These are phyloP conservation scores for Phrynocephalus guinanensis DNA, from an alignment of 2,797 vertebrate genomes.

Conservation along the genomic window DNA sequence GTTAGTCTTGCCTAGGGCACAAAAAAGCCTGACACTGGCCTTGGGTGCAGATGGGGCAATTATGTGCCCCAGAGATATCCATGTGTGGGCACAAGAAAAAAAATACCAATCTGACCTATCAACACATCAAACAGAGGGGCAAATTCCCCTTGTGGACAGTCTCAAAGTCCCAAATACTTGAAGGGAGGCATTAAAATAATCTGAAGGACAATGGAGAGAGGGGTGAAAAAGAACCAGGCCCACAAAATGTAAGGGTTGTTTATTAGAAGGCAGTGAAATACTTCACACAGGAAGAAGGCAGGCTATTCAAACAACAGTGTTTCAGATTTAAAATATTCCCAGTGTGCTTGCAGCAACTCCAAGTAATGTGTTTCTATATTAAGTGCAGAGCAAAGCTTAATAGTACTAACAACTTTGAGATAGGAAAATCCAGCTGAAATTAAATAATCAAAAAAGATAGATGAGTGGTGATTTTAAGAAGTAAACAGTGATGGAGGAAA, in stretches of 20 bases:
- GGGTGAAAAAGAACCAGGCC: not conserved
- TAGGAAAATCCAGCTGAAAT: constrained; percentile 72
- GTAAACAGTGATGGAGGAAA: constrained; percentile 76
- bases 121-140: too few relatives aligned
- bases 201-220: not conserved
- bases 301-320: constrained; percentile 46
- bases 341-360: constrained; percentile 32
- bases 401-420: constrained; percentile 55
- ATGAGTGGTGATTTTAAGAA: constrained; percentile 72
- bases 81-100: too few relatives aligned
- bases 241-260: not conserved
- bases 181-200: not conserved
- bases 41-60: too few relatives aligned
- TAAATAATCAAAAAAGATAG: constrained; percentile 74
- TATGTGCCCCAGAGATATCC: too few relatives aligned
- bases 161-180: not conserved
- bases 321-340: constrained; percentile 55
- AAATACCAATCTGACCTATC: too few relatives aligned
- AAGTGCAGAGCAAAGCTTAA: constrained; percentile 54
- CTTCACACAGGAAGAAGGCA: constrained; percentile 26
- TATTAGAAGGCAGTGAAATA: constrained; percentile 57
- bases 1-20: too few relatives aligned
- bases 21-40: too few relatives aligned
- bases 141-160: too few relatives aligned
- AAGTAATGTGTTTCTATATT: constrained; percentile 58